Percentiles rank a stretch among this genome's conserved stretches.
phyloP scores from a whole-genome alignment of 2,888 invertebrate species.

The Micropterix aruncella region DNA sequence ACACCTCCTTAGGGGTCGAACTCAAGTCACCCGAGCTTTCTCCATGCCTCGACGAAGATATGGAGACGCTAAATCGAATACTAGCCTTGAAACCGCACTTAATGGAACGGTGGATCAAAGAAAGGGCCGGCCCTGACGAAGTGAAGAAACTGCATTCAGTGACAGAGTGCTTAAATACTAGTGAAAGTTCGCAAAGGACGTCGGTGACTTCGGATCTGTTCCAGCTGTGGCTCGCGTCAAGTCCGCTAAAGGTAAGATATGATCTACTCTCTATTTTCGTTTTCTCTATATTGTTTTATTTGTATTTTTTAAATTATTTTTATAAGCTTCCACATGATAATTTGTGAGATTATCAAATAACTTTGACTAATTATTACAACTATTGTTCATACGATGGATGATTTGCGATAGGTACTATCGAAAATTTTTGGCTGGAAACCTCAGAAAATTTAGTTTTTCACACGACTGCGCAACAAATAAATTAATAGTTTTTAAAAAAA shows the following conservation, averaged over 20 bases:
- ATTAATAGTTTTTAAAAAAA: no score
- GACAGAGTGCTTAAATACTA: conserved; percentile 36
- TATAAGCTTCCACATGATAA: no score
- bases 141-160: conserved; percentile 43
- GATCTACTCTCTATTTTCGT: no score
- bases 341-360: no score
- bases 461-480: no score
- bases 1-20: conserved; percentile 9
- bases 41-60: conserved; percentile 27
- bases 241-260: conserved; percentile 55
- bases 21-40: conserved; percentile 4
- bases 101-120: conserved; percentile 63
- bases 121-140: conserved; percentile 57
- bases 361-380: no score
- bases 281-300: no score
- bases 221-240: conserved; percentile 71
- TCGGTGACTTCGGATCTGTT: conserved; percentile 75
- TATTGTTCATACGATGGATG: no score
- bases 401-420: no score
- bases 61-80: conserved; percentile 25
- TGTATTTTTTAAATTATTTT: no score
- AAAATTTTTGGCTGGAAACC: no score
- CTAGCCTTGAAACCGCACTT: conserved; percentile 44
- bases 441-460: no score
- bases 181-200: conserved; percentile 44